Evolutionary conservation across 2,888 invertebrate species (phyloP), one percentile per base, ranked within the genome.

Genomic region (Sinodicranocentrus sp.): DNA sequence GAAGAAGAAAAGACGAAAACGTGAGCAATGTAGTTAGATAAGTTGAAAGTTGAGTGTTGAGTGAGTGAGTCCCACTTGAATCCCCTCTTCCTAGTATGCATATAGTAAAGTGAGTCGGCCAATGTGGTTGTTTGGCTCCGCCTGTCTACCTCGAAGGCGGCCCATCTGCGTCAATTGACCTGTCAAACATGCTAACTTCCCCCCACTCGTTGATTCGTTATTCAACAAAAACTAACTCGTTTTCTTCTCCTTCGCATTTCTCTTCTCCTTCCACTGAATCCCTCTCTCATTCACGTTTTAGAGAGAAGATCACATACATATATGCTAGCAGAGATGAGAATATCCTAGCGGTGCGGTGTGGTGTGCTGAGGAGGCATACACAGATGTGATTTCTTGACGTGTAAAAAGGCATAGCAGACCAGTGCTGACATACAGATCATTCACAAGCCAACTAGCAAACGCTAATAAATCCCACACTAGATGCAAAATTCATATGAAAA

Each of bases 111-210:
- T 25, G 52, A 72, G 77, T 78, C 76, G 84, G 84, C 88, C 88
- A 88, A 88, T 89, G 86, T 72, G 85, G 70, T 68, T 61, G 52
- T 54, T 59, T 84, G 78, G 78, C 88, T 87, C 88, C 89, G 82
- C 88, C 89, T 84, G 80, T 75, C 87, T 86, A 82, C 73, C 85
- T 84, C 80, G 87, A 87, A 87, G 88, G 88, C 88, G 87, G 87
- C 87, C 88, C 87, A 82, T 84, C 86, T 84, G 82, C 82, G 85
- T 86, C 87, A 89, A 89, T 89, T 88, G 89, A 89, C 88, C 88
- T 89, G 89, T 89, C 89, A 89, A 87, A 89, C 87, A 73, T 86
- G 85, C 68, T 87, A 88, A 84, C 89, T 86, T 67, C 85, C 88
- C 59, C 82, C 71, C 78, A 87, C 61, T 88, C 87, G 73, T 82